These are phyloP conservation scores for Meandrusa payeni DNA, from an alignment of 2,888 invertebrate genomes.

Conservation along the genomic window DNA sequence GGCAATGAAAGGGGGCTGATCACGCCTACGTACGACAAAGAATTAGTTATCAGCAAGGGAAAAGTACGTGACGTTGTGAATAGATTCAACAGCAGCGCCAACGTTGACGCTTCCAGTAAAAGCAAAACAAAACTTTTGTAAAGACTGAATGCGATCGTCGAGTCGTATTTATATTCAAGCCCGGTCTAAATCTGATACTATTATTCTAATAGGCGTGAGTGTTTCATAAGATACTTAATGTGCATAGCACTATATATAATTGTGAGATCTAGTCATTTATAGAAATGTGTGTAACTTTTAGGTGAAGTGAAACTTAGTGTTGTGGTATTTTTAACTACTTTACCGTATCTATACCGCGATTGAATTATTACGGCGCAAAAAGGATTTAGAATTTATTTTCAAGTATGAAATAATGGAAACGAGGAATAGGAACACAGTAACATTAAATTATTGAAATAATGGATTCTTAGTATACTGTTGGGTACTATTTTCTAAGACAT, in stretches of 20 bases:
- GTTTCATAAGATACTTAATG: background rate
- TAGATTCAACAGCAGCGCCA: constrained; percentile 60
- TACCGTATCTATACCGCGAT: no score
- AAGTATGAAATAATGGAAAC: no score
- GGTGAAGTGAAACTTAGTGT: no score
- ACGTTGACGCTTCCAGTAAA: constrained; percentile 35
- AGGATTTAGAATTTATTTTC: no score
- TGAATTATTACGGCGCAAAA: no score
- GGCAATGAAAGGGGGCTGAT: constrained; percentile 57
- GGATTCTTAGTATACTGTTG: no score
- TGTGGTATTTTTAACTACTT: no score
- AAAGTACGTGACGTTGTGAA: constrained; percentile 75
- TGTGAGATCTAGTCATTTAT: constrained; percentile 11
- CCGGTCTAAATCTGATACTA: constrained; percentile 49
- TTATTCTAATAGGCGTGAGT: constrained; percentile 27
- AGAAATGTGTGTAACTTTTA: background rate
- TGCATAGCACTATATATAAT: constrained; percentile 13
- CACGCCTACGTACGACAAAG: constrained; percentile 69
- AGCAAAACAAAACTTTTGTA: constrained; percentile 40
- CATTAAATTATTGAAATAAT: no score
- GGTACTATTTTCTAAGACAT: no score
- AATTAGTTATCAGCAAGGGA: constrained; percentile 69
- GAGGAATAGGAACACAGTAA: no score
- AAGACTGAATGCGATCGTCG: constrained; percentile 27
- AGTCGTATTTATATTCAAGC: constrained; percentile 24